These are phyloP conservation scores for Halictus ligatus DNA, from an alignment of 2,888 invertebrate genomes.

Conservation along the genomic window DNA sequence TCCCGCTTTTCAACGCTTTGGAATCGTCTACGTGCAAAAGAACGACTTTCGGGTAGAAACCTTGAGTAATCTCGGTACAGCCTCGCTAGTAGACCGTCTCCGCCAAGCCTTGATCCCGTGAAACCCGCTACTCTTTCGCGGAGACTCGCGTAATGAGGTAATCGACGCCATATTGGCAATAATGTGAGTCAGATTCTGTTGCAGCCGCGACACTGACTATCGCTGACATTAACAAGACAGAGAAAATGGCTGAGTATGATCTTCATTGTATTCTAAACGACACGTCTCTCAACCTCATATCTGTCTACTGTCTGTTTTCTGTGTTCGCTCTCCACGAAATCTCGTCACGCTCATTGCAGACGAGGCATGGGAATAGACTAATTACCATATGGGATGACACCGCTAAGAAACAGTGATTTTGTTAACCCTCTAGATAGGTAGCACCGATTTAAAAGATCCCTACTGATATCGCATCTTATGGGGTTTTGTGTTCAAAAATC, in stretches of 20 bases:
- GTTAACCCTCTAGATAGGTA: neutral
- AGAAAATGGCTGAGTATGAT: slow-evolving; percentile 43
- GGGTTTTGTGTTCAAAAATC: neutral
- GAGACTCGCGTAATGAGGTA: slow-evolving; percentile 12
- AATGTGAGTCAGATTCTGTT: slow-evolving; percentile 36
- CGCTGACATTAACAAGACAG: slow-evolving; percentile 24
- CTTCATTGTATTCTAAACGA: slow-evolving; percentile 38
- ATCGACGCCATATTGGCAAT: neutral
- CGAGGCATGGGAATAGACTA: neutral
- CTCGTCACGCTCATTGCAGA: slow-evolving; percentile 73
- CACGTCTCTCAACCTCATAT: slow-evolving; percentile 55
- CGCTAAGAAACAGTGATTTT: neutral
- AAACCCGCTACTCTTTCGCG: slow-evolving; percentile 4
- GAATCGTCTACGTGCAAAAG: neutral
- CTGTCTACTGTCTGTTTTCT: slow-evolving; percentile 44
- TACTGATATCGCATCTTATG: neutral
- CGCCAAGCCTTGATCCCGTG: neutral
- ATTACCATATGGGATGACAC: neutral
- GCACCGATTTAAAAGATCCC: neutral
- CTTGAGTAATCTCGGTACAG: slow-evolving; percentile 6
- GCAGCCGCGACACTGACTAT: slow-evolving; percentile 28
- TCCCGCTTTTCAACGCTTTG: neutral
- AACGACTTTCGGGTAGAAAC: neutral
- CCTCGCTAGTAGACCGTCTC: slow-evolving; percentile 2
- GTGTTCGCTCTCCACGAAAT: slow-evolving; percentile 46